phyloP scores from a whole-genome alignment of 2,888 invertebrate genomes.

The Microctonus brassicae region DNA sequence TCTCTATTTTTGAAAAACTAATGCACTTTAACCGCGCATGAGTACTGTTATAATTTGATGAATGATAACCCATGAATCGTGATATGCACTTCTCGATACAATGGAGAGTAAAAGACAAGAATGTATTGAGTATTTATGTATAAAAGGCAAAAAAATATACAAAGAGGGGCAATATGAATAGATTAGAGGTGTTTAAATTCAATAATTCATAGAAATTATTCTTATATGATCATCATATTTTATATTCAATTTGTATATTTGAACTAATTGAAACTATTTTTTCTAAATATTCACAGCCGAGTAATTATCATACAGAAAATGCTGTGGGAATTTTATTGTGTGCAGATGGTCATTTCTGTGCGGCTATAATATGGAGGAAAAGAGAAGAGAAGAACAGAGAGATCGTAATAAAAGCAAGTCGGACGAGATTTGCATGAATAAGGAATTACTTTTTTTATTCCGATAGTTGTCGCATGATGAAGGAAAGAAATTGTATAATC shows the following conservation, averaged over 20 bases:
- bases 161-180: not conserved
- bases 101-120: slow-evolving; percentile 41
- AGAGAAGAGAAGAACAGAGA: slow-evolving; percentile 24
- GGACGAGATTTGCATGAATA: slow-evolving; percentile 55
- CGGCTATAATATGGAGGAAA: not conserved
- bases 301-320: not conserved
- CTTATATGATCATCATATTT: not conserved
- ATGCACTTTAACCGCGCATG: slow-evolving; percentile 43
- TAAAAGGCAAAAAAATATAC: not conserved
- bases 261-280: not conserved
- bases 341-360: slow-evolving; percentile 22
- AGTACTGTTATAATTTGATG: slow-evolving; percentile 56
- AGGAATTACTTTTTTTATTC: too few relatives aligned
- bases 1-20: not conserved
- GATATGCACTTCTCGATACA: slow-evolving; percentile 59
- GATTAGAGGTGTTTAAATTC: not conserved
- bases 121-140: slow-evolving; percentile 8
- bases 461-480: too few relatives aligned
- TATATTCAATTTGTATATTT: not conserved
- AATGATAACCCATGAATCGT: slow-evolving; percentile 64
- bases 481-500: too few relatives aligned
- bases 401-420: slow-evolving; percentile 33
- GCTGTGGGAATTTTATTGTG: not conserved
- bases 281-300: not conserved
- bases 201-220: slow-evolving; percentile 1